Evolutionary conservation across 2,888 invertebrate species (phyloP).

Genomic region (Metacarcinus magister): DNA sequence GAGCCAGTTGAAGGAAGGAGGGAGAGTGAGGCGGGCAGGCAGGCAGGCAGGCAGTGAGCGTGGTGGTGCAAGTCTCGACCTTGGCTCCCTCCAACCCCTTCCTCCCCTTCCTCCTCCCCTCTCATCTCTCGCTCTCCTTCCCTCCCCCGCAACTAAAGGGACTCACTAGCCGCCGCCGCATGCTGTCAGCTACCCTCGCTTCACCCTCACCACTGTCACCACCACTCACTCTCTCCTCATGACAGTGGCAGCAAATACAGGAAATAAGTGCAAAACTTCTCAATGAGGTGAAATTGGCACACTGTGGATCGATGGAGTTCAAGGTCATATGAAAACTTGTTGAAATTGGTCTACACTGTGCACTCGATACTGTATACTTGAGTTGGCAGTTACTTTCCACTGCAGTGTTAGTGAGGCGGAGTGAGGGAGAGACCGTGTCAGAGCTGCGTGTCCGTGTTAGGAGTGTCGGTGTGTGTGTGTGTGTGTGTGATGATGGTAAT

Average conservation of each 20-base stretch:
- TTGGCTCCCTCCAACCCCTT: conserved; percentile 15
- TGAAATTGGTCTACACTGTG: not conserved
- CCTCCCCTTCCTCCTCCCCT: not conserved
- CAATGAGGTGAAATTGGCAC: not conserved
- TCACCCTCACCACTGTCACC: not conserved
- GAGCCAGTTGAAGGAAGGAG: not conserved
- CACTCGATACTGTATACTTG: not conserved
- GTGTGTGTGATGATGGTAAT: not conserved
- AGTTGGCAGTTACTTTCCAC: not conserved
- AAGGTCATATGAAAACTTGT: not conserved
- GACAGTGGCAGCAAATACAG: not conserved
- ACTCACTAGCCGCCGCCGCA: not conserved
- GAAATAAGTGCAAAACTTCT: not conserved
- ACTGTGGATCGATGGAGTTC: not conserved
- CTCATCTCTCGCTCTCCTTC: not conserved
- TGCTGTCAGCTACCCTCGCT: not conserved
- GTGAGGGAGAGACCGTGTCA: not conserved
- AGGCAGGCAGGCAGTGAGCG: not conserved
- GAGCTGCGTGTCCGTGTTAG: not conserved
- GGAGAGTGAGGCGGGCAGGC: not conserved
- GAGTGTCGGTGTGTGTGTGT: not conserved
- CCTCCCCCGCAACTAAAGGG: conserved; percentile 50
- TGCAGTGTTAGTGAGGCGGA: not conserved
- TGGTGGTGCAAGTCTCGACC: not conserved
- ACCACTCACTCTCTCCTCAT: not conserved